Evolutionary conservation across 2,888 invertebrate species (phyloP), one percentile per base, ranked within the genome.

Genomic region (Lochmaea crataegi): DNA sequence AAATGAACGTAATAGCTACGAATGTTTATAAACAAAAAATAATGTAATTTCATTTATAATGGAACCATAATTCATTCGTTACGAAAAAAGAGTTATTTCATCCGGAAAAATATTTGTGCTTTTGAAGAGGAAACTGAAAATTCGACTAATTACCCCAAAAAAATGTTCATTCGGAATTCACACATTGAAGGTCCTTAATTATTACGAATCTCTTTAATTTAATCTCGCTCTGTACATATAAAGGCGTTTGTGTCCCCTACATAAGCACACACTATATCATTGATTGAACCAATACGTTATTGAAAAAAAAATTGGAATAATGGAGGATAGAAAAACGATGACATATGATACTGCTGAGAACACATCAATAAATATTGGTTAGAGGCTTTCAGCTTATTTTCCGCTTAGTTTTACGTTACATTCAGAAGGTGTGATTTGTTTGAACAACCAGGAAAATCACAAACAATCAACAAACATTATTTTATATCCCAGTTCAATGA

Each of bases 21-120:
- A 69, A 69, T 63, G 69, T 69, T 69, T 69, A 69, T 69, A 63
- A 69, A 69, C 68, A 69, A 69, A 69, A 68, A 69, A 68, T 51
- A 56, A 53, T 42, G 63, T 69, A 69, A 64, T 69, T 69, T 56
- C 69, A n/a, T 69, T 69, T 53, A 63, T 53, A 69, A 69, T 69
- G 63, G 68, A 18, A 61, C 22, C 53, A 53, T 69, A 69, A 69
- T 51, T 69, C 69, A 69, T 56, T 53, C 18, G 32, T 5, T 18
- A 5, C 9, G 22, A 63, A 69, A 69, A 69, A 69, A 63, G 56
- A 69, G 60, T 42, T 26, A 63, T 69, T 69, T 69, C 63, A 63
- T 16, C 38, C 26, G 63, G 63, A 69, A 63, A 60, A 60, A 69
- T 69, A 22, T 67, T 68, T 68, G 11, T 32, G 68, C 14, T n/a